Percentiles rank a stretch among this genome's conserved stretches.
Evolutionary conservation across 2,113 vertebrate genomes (phyloP).

Genomic region (Ptyas mucosa): DNA sequence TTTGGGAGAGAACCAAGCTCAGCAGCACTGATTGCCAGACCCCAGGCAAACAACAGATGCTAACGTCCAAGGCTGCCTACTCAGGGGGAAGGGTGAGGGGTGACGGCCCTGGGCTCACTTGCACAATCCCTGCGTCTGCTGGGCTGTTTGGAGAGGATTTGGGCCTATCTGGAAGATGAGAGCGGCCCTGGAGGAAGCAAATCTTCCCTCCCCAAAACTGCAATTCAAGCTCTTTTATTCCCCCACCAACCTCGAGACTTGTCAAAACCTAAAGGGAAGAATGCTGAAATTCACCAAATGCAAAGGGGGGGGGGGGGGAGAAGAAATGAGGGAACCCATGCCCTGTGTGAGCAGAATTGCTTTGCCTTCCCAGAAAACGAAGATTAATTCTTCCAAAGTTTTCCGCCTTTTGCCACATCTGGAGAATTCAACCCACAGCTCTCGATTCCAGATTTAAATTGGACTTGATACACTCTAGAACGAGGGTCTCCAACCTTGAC

Average conservation of each 20-base stretch:
- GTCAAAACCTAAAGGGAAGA: neutral
- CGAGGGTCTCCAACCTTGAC: no score
- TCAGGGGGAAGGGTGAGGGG: neutral
- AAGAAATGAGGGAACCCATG: neutral
- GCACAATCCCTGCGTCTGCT: slow-evolving; percentile 7
- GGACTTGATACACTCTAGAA: neutral
- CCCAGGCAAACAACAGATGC: slow-evolving; percentile 5
- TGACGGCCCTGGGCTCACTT: neutral
- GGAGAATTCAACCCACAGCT: neutral
- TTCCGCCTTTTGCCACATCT: neutral
- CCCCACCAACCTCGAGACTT: no score
- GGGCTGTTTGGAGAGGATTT: slow-evolving; percentile 33
- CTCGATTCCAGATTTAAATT: neutral
- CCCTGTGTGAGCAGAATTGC: neutral
- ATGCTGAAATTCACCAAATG: neutral
- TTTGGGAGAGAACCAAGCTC: slow-evolving; percentile 5
- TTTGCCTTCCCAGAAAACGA: neutral
- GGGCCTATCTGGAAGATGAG: slow-evolving; percentile 12
- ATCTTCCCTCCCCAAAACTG: neutral
- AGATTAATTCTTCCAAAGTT: neutral
- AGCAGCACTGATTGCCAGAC: neutral
- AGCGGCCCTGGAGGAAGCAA: neutral
- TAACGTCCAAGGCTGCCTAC: slow-evolving; percentile 32
- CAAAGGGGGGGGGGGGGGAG: neutral
- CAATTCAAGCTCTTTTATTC: neutral